A percentile compares a stretch with the other conserved stretches of the same genome.
phyloP scores from a whole-genome alignment of 1,140 invertebrate species.

The Gryon sp. region DNA sequence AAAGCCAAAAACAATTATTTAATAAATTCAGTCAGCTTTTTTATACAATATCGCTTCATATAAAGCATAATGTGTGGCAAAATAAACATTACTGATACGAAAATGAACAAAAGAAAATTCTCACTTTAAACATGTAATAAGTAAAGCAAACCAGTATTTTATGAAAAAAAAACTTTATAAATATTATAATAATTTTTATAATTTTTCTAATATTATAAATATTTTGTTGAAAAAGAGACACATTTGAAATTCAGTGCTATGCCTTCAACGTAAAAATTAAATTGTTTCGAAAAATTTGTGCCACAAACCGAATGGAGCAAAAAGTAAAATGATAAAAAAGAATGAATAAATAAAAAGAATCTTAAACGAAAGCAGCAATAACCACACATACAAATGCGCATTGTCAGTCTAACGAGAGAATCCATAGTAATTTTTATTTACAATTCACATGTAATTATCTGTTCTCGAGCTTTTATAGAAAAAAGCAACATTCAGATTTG shows the following conservation, averaged over 20 bases:
- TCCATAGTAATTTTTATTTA: conserved; percentile 51
- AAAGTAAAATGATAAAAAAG: neutral
- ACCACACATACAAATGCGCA: conserved; percentile 35
- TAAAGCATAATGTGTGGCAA: conserved; percentile 3
- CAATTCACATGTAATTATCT: conserved; percentile 23
- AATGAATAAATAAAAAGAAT: conserved; percentile 3
- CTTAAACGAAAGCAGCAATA: neutral
- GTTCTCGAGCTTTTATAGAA: conserved; percentile 13
- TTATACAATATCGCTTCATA: conserved; percentile 16
- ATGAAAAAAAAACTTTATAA: too few species aligned
- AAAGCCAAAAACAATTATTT: neutral
- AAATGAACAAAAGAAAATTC: too few species aligned
- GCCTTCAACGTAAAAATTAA: conserved; percentile 22
- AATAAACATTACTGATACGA: neutral
- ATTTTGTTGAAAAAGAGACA: too few species aligned
- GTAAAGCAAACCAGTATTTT: too few species aligned
- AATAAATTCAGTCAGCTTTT: too few species aligned
- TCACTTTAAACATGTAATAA: too few species aligned
- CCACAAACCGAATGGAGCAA: neutral
- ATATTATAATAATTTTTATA: too few species aligned
- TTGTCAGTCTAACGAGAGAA: conserved; percentile 51
- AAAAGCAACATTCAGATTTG: conserved; percentile 32
- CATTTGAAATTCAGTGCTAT: conserved; percentile 26
- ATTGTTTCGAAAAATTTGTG: conserved; percentile 23
- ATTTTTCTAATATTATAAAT: too few species aligned